Evolutionary conservation across 2,113 vertebrate species (phyloP), one percentile per base, ranked within the genome.

Genomic region (Periophthalmus modestus): DNA sequence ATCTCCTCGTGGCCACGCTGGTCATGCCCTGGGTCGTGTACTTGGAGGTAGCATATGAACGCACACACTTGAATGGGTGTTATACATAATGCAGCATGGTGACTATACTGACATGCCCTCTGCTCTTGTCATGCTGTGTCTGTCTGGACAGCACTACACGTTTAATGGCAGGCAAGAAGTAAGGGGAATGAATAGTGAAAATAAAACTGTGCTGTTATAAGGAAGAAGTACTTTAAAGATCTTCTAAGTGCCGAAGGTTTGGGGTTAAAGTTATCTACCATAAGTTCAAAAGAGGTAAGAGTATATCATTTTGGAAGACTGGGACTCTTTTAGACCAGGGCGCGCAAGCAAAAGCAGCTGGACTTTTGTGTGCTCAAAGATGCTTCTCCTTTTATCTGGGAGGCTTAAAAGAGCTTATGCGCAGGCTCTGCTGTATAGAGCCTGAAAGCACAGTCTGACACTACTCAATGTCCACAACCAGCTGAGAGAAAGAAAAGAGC

Each of bases 11-110:
- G 70, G 98, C 98, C 78, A 97, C 95, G 0, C 92, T 99, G 69
- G 97, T 98, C 69, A 99, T 99, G 97, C 98, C 98, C 21, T 99
- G 98, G 98, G 95, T 95, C 2, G 96, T 99, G 65, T 98, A 98
- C 66, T 83, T 97, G 86, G 96, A 98, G 96, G 97, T 98, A 95
- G 68, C 92, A 58, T 10, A 72, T 59, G 57, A 23, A 28, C 13
- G 13, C 24, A 15, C n/a, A 67, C 39, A 61, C 68, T n/a, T 16
- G 2, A n/a, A 33, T 21, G 46, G 4, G 70, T 15, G 52, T 74
- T 65, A 39, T 48, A 61, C 23, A 68, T 69, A 46, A 47, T 80
- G 5, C 0, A 65, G 24, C 39, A 59, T 43, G 47, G 71, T 57
- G 73, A 62, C 34, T 4, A 65, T 74, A 66, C 24, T 36, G 50